These are phyloP conservation scores for Hipposideros larvatus DNA, from an alignment of 2,797 vertebrate genomes.

Conservation along the genomic window DNA sequence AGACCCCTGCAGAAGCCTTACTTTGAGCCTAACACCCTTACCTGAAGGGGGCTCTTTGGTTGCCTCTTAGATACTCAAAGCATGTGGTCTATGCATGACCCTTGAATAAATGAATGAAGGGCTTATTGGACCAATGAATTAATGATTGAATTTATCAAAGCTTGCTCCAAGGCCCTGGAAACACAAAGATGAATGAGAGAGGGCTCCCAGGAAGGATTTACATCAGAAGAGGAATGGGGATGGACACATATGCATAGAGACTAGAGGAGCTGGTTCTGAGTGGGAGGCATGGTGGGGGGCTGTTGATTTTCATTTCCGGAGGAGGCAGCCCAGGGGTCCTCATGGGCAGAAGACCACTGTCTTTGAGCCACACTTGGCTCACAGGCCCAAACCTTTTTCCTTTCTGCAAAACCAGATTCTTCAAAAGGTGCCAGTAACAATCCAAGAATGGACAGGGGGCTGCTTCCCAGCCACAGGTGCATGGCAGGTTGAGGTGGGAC, in stretches of 20 bases:
- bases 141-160: background rate
- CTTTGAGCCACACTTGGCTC: background rate
- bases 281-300: background rate
- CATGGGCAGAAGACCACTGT: too few relatives aligned
- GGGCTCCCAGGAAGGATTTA: background rate
- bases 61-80: background rate
- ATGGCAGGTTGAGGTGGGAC: too few relatives aligned
- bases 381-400: background rate
- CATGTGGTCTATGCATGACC: background rate
- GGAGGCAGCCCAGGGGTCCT: background rate
- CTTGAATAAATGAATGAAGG: background rate
- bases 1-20: background rate
- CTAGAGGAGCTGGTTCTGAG: background rate
- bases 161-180: background rate
- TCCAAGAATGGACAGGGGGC: background rate
- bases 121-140: background rate
- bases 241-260: background rate
- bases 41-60: background rate
- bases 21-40: background rate
- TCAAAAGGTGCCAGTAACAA: background rate
- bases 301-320: background rate
- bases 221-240: accelerated
- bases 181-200: background rate
- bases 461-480: background rate
- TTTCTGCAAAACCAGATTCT: background rate